A percentile compares a stretch with the other conserved stretches of the same genome.
These are phyloP conservation scores for Lepidostoma basale DNA, from an alignment of 1,140 invertebrate species.

Conservation along the genomic window DNA sequence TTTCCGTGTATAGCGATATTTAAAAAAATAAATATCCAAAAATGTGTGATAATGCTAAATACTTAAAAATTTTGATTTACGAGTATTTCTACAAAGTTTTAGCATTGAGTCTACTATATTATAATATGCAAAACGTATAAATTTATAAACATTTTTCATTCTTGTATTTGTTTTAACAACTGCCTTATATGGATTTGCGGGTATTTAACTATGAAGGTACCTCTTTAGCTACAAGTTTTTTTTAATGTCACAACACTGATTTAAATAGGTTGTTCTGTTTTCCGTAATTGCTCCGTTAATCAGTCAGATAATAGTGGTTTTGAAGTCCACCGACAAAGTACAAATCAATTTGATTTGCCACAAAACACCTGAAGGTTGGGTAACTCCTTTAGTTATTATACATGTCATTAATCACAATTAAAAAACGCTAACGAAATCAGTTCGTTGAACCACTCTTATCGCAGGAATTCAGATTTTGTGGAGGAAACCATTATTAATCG, in stretches of 20 bases:
- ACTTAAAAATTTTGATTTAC: no score
- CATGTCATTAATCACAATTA: slow-evolving; percentile 10
- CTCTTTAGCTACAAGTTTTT: no score
- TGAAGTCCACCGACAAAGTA: neutral
- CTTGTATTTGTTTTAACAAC: no score
- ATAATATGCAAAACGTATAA: no score
- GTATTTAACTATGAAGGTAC: no score
- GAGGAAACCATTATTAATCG: neutral
- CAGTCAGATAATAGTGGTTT: neutral
- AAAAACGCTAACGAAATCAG: neutral
- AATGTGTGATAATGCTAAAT: no score
- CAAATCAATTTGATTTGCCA: slow-evolving; percentile 7
- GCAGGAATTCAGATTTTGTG: neutral
- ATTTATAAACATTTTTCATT: no score
- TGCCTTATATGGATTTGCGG: no score
- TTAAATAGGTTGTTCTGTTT: neutral
- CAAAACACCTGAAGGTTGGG: slow-evolving; percentile 3
- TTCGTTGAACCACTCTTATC: neutral
- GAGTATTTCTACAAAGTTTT: no score
- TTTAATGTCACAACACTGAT: neutral
- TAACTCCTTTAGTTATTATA: neutral
- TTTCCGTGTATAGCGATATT: no score
- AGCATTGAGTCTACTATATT: no score
- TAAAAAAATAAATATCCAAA: no score
- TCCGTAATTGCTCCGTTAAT: slow-evolving; percentile 8